A percentile compares a stretch with the other conserved stretches of the same genome.
Evolutionary conservation across 2,888 invertebrate genomes (phyloP).

Genomic region (Dynastes grantii): DNA sequence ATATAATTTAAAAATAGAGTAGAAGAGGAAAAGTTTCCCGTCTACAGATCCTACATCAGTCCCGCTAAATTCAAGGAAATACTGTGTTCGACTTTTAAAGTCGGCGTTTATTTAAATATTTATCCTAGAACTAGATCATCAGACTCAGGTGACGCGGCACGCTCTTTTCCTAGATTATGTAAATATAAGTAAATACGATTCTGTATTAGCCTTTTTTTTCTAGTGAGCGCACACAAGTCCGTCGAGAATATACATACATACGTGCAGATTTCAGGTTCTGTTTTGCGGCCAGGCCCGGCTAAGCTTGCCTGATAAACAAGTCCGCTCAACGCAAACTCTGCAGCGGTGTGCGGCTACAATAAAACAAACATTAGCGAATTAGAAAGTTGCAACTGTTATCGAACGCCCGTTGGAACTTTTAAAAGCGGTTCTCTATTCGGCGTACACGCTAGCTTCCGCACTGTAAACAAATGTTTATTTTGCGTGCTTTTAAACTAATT

Average conservation of each 20-base stretch:
- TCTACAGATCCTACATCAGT: too few species aligned
- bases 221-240: neutral
- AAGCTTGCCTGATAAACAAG: neutral
- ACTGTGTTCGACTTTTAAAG: neutral
- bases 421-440: constrained; percentile 4
- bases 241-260: neutral
- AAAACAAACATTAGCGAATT: constrained; percentile 36
- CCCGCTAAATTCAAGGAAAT: neutral
- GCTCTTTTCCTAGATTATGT: constrained; percentile 23
- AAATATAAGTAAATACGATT: constrained; percentile 29
- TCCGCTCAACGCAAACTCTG: neutral
- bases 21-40: neutral
- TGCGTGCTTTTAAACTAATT: constrained; percentile 33
- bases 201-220: constrained; percentile 3
- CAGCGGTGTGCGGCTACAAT: neutral
- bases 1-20: neutral
- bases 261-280: constrained; percentile 4
- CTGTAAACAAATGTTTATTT: constrained; percentile 10
- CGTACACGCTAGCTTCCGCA: neutral
- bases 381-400: constrained; percentile 31
- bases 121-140: neutral
- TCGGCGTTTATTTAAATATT: constrained; percentile 20
- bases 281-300: neutral
- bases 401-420: constrained; percentile 19
- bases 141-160: neutral